A percentile compares a stretch with the other conserved stretches of the same genome.
Evolutionary conservation across 2,888 invertebrate genomes (phyloP).

Genomic region (Lycaena phlaeas): DNA sequence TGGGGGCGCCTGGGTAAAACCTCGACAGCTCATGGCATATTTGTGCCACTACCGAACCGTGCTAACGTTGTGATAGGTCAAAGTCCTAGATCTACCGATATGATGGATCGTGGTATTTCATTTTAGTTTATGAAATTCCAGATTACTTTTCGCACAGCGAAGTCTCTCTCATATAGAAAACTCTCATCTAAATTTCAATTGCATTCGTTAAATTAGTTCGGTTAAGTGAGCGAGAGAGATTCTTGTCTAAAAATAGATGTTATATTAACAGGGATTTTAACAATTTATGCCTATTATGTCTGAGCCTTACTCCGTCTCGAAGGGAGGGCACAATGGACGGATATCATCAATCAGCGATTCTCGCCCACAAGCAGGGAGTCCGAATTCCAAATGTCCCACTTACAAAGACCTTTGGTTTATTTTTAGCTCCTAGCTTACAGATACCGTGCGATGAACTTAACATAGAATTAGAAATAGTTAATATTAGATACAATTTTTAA

Average conservation of each 20-base stretch:
- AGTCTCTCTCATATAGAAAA: too few relatives aligned
- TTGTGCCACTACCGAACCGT: conserved; percentile 1
- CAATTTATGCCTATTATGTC: conserved; percentile 1
- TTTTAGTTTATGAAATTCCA: too few relatives aligned
- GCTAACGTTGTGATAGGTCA: conserved; percentile 7
- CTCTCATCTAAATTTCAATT: too few relatives aligned
- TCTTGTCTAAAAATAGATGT: conserved; percentile 10
- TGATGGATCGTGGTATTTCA: not conserved
- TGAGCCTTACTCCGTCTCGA: conserved; percentile 2
- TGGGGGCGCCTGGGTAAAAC: conserved; percentile 7
- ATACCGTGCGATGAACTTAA: too few relatives aligned
- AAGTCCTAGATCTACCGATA: conserved; percentile 4
- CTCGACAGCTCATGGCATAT: not conserved
- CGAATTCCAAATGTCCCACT: conserved; percentile 8
- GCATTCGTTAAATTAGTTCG: not conserved
- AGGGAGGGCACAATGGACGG: conserved; percentile 24
- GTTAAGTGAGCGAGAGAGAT: conserved; percentile 4
- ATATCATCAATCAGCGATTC: conserved; percentile 25
- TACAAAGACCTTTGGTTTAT: not conserved
- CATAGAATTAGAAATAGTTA: too few relatives aligned
- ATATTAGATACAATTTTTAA: too few relatives aligned
- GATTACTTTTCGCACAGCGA: too few relatives aligned
- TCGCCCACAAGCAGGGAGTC: conserved; percentile 20
- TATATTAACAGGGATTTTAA: conserved; percentile 5
- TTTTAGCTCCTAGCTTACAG: not conserved